phyloP scores from a whole-genome alignment of 2,113 vertebrate genomes.

The Paralichthys olivaceus region DNA sequence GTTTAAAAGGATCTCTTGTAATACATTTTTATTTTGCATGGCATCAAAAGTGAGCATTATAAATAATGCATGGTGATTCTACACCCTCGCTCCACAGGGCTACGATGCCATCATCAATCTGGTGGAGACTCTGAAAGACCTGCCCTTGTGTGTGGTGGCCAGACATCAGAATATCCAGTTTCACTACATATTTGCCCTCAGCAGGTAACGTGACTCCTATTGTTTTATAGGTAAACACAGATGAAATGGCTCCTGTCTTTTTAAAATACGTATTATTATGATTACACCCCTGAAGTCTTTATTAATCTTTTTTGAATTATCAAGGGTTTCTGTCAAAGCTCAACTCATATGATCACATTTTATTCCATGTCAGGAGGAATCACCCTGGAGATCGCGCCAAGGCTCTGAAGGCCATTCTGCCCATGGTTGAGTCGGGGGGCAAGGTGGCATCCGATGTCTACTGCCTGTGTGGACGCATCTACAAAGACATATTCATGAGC shows the following conservation, averaged over 20 bases:
- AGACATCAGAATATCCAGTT: constrained; percentile 90
- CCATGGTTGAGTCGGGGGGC: constrained; percentile 76
- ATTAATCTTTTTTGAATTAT: not conserved
- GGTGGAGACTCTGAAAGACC: constrained; percentile 87
- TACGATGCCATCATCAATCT: constrained; percentile 88
- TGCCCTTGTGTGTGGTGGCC: constrained; percentile 86
- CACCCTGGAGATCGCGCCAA: constrained; percentile 86
- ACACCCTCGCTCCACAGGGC: constrained; percentile 79
- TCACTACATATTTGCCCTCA: constrained; percentile 93
- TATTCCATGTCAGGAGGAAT: constrained; percentile 83
- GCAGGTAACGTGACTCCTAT: constrained; percentile 78
- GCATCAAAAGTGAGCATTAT: not conserved
- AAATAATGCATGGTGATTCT: constrained; percentile 46
- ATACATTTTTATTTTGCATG: not conserved
- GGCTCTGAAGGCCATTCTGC: constrained; percentile 86
- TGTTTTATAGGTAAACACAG: not conserved
- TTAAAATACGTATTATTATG: not conserved
- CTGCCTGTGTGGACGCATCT: constrained; percentile 93
- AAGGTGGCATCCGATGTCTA: constrained; percentile 87
- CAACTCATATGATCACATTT: too few species aligned
- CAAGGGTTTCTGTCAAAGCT: too few species aligned
- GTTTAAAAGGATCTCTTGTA: not conserved
- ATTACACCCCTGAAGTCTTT: not conserved
- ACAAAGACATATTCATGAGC: constrained; percentile 92
- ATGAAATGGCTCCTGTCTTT: not conserved